A percentile compares a stretch with the other conserved stretches of the same genome.
Evolutionary conservation across 2,888 invertebrate species (phyloP).

Genomic region (Drosophila colorata): DNA sequence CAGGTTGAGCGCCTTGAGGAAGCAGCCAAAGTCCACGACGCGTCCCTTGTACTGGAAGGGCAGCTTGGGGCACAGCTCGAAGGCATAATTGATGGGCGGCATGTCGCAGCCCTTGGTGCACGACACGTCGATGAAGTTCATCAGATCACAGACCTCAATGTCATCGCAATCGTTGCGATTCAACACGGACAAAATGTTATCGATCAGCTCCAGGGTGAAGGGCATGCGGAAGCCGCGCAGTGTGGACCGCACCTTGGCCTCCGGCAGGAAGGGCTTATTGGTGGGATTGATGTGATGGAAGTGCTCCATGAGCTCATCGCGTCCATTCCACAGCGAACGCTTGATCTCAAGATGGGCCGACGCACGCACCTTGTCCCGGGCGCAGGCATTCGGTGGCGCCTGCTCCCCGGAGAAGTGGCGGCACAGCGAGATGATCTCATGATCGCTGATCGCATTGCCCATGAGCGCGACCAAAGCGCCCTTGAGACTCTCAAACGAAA

Average conservation of each 20-base stretch:
- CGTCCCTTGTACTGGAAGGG: slow-evolving; percentile 82
- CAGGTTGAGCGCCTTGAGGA: slow-evolving; percentile 79
- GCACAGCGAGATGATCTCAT: slow-evolving; percentile 92
- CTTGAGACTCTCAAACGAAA: slow-evolving; percentile 84
- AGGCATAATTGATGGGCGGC: slow-evolving; percentile 82
- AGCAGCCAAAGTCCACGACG: slow-evolving; percentile 82
- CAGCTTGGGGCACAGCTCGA: slow-evolving; percentile 84
- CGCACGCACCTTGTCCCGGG: slow-evolving; percentile 86
- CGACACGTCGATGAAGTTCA: slow-evolving; percentile 90
- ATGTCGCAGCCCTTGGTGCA: slow-evolving; percentile 83
- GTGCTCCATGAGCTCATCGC: slow-evolving; percentile 88
- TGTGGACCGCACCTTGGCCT: slow-evolving; percentile 88
- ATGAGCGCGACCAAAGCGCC: slow-evolving; percentile 89
- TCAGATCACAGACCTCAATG: slow-evolving; percentile 89
- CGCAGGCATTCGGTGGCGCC: slow-evolving; percentile 84
- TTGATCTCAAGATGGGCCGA: slow-evolving; percentile 90
- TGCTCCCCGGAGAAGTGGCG: slow-evolving; percentile 90
- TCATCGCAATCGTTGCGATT: slow-evolving; percentile 88
- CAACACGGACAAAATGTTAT: slow-evolving; percentile 88
- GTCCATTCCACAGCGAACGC: slow-evolving; percentile 90
- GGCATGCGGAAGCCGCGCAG: slow-evolving; percentile 90
- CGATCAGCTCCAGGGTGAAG: slow-evolving; percentile 88
- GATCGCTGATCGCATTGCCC: slow-evolving; percentile 90
- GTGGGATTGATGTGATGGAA: slow-evolving; percentile 87
- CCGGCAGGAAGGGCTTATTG: slow-evolving; percentile 87